Evolutionary conservation across 2,113 vertebrate species (phyloP).

Genomic region (Connochaetes taurinus): DNA sequence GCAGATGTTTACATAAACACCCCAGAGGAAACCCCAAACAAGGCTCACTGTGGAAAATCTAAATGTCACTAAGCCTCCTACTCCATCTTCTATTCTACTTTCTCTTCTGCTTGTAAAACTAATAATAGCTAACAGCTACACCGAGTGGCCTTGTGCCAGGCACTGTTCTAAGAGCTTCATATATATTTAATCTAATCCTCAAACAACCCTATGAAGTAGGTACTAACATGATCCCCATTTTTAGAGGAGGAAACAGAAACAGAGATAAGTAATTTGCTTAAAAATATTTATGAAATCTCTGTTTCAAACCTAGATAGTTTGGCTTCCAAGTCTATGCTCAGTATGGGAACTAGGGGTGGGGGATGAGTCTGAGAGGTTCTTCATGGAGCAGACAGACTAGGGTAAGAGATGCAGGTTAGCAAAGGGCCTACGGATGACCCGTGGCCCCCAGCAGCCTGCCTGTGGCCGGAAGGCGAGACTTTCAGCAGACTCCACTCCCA

Average conservation of each 20-base stretch:
- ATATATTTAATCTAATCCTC: not conserved
- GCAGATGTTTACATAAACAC: slow-evolving; percentile 15
- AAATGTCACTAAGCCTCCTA: not conserved
- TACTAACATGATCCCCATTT: not conserved
- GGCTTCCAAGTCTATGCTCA: not conserved
- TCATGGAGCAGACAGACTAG: not conserved
- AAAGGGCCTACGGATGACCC: not conserved
- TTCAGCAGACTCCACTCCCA: not conserved
- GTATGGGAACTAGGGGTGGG: not conserved
- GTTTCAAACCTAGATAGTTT: not conserved
- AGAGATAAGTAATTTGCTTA: not conserved
- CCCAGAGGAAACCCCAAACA: slow-evolving; percentile 19
- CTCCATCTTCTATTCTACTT: not conserved
- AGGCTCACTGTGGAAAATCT: not conserved
- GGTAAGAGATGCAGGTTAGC: not conserved
- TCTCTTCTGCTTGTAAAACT: not conserved
- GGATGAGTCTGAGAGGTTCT: not conserved
- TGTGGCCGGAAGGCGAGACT: not conserved
- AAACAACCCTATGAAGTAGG: not conserved
- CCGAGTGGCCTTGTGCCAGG: not conserved
- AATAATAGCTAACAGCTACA: not conserved
- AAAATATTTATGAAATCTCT: not conserved
- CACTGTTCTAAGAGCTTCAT: not conserved
- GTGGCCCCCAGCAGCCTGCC: not conserved
- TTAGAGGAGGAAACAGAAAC: slow-evolving; percentile 18